Percentiles rank a stretch among this genome's conserved stretches.
These are phyloP conservation scores for Drosophila mimica DNA, from an alignment of 2,888 invertebrate species.

Conservation along the genomic window DNA sequence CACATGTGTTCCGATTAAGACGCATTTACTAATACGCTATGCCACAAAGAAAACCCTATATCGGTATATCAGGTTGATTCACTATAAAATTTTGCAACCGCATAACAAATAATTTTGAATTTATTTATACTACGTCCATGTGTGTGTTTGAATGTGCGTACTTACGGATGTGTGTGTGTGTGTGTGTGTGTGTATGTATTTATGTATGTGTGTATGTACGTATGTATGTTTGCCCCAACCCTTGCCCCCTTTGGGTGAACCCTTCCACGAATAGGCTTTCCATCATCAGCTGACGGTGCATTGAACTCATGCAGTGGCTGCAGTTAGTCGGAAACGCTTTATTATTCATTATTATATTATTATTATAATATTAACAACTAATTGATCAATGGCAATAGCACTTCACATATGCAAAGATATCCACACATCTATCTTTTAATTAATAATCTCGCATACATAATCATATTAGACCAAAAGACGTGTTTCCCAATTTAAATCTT, in stretches of 20 bases:
- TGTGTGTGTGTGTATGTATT: not conserved
- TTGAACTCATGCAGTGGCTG: not conserved
- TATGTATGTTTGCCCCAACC: not conserved
- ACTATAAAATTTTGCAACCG: slow-evolving; percentile 14
- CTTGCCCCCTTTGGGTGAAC: not conserved
- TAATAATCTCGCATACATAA: not conserved
- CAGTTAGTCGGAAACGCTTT: not conserved
- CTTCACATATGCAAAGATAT: not conserved
- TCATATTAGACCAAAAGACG: not conserved
- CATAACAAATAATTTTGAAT: slow-evolving; percentile 18
- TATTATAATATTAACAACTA: not conserved
- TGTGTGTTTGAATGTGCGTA: not conserved
- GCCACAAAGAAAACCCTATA: slow-evolving; percentile 17
- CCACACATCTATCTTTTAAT: not conserved
- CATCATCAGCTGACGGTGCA: not conserved
- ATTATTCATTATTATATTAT: not conserved
- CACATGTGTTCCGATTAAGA: slow-evolving; percentile 7
- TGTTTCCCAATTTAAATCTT: not conserved
- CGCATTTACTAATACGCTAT: not conserved
- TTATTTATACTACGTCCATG: slow-evolving; percentile 24
- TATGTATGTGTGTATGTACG: not conserved
- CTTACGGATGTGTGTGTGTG: not conserved
- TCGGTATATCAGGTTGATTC: slow-evolving; percentile 30
- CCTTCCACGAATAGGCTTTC: not conserved
- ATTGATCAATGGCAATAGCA: not conserved